Conservation (phyloP, 2,888 invertebrate species). For the Sthenelais limicola region DNA sequence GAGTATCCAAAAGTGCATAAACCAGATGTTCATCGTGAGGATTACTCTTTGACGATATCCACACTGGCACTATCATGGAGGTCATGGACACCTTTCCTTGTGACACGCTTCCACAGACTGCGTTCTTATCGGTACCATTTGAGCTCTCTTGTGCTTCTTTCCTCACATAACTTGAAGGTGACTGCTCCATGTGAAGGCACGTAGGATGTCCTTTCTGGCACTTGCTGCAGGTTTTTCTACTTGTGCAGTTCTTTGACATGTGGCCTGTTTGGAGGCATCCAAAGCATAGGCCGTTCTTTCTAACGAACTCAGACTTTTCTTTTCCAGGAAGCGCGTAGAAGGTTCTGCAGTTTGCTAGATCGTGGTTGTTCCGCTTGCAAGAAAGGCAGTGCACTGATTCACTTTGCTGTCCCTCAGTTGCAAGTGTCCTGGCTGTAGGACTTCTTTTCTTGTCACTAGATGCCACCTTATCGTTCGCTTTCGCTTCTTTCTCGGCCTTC, state of each 20-base stretch:
- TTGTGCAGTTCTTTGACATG: slow-evolving; percentile 48
- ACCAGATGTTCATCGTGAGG: slow-evolving; percentile 50
- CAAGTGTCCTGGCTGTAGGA: background rate
- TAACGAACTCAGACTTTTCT: slow-evolving; percentile 28
- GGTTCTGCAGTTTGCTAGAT: background rate
- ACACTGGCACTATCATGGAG: slow-evolving; percentile 52
- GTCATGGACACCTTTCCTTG: too few species aligned
- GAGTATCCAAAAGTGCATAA: slow-evolving; percentile 54
- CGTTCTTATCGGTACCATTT: too few species aligned
- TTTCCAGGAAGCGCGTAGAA: background rate
- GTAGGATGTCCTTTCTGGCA: too few species aligned
- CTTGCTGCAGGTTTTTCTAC: background rate
- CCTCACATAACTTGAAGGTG: too few species aligned
- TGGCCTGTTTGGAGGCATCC: slow-evolving; percentile 53
- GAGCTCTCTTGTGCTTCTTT: background rate
- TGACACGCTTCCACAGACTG: too few species aligned
- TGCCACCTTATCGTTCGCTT: background rate
- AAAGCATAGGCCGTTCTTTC: slow-evolving; percentile 50
- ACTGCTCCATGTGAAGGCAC: too few species aligned
- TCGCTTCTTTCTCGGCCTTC: background rate
- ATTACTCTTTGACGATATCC: slow-evolving; percentile 41
- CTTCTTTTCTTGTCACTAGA: background rate
- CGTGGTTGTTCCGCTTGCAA: background rate
- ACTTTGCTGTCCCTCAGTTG: background rate
- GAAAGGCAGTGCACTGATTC: background rate